Evolutionary conservation across 2,888 invertebrate genomes (phyloP), one percentile per base, ranked within the genome.

Genomic region (Pantelozetes paolii): DNA sequence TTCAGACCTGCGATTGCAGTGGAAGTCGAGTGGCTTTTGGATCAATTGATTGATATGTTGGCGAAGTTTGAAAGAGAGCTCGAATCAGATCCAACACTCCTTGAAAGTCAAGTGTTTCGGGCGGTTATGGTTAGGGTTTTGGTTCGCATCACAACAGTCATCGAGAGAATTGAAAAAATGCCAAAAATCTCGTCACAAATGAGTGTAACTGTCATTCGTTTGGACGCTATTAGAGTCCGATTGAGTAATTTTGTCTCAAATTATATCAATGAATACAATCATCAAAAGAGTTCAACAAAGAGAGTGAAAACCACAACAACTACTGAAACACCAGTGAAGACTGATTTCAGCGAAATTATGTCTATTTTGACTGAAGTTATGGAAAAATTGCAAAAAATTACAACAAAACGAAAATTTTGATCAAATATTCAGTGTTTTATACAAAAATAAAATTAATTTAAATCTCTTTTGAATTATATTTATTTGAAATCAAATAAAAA

Each of bases 21-120:
- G 2, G 64, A 64, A 40, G 18, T 64, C 20, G n/a, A 64, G 18
- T 64, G 64, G 64, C 64, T 64, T 64, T 64, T 64, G 40, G 64
- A 64, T 64, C n/a, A 64, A 13, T 36, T 64, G 30, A 36, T 64
- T 2, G 5, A 64, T 13, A n/a, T 64, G 40, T 23, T 64, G 20
- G 6, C 64, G 2, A 36, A 64, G 20, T 64, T 64, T 36, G 32
- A 13, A 3, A 30, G 18, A 5, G 64, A 64, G 30, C 30, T 64
- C 36, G 64, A 64, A 64, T 20, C 40, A 2, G 64, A 64, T 36
- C 64, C 64, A 6, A 64, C 64, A 20, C 64, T 64, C 3, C 20
- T 64, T 8, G 36, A 64, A n/a, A 64, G 40, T 40, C 64, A n/a
- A 2, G 36, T 20, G 6, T 64, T 64, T 64, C 64, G 64, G 1